phyloP scores from a whole-genome alignment of 2,888 invertebrate species.

The Perithous albicinctus region DNA sequence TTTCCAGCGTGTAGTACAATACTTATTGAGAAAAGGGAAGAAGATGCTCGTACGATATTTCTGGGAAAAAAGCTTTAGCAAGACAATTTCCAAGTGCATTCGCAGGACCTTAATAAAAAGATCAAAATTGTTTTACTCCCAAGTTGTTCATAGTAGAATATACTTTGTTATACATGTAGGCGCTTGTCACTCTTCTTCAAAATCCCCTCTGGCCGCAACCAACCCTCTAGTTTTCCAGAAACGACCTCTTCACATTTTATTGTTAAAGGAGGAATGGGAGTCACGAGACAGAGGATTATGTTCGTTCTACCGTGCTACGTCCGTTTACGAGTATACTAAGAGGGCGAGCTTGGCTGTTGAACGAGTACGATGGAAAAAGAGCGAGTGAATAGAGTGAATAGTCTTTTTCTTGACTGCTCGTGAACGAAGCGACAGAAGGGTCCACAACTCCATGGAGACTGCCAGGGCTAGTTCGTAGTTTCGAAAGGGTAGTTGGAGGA shows the following conservation, averaged over 20 bases:
- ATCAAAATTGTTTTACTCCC: background rate
- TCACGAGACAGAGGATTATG: slow-evolving; percentile 78
- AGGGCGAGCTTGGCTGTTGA: slow-evolving; percentile 38
- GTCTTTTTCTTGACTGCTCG: slow-evolving; percentile 53
- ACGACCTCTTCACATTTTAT: slow-evolving; percentile 82
- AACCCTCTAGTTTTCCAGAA: slow-evolving; percentile 66
- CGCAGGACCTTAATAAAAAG: background rate
- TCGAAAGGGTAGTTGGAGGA: slow-evolving; percentile 34
- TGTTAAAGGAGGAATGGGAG: slow-evolving; percentile 28
- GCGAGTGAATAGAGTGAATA: slow-evolving; percentile 46
- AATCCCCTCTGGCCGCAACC: slow-evolving; percentile 37
- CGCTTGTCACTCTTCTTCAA: slow-evolving; percentile 41
- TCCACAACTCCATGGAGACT: slow-evolving; percentile 41
- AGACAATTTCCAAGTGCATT: slow-evolving; percentile 10
- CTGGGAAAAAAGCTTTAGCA: background rate
- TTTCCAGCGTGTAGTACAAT: slow-evolving; percentile 9
- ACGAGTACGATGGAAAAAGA: slow-evolving; percentile 44
- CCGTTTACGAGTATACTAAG: slow-evolving; percentile 79
- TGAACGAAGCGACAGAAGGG: slow-evolving; percentile 42
- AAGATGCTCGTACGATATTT: slow-evolving; percentile 5
- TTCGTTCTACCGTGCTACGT: slow-evolving; percentile 76
- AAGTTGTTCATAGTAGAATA: slow-evolving; percentile 1
- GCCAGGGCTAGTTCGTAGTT: slow-evolving; percentile 38
- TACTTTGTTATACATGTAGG: slow-evolving; percentile 16
- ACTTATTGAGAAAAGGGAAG: background rate